These are phyloP conservation scores for Drosophila pachea DNA, from an alignment of 1,140 invertebrate species.

Conservation along the genomic window DNA sequence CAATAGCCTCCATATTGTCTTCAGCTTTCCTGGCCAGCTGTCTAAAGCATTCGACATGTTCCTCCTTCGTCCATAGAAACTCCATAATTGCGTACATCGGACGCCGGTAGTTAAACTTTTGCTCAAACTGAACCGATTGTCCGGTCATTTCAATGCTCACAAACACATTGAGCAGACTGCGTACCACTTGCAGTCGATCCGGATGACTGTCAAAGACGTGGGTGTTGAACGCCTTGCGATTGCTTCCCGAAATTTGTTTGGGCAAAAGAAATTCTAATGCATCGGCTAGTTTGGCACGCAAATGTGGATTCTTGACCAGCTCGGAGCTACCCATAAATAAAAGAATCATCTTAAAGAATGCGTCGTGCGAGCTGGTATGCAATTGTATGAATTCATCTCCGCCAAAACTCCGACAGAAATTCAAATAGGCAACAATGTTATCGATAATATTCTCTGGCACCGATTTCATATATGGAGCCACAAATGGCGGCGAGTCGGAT, in stretches of 20 bases:
- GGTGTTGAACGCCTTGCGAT: conserved; percentile 83
- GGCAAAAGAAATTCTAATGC: conserved; percentile 91
- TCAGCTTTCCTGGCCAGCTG: conserved; percentile 89
- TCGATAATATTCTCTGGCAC: conserved; percentile 95
- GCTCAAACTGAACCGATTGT: conserved; percentile 96
- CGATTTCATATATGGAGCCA: conserved; percentile 80
- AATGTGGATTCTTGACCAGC: conserved; percentile 94
- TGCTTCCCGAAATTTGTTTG: conserved; percentile 81
- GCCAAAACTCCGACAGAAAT: conserved; percentile 85
- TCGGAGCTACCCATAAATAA: conserved; percentile 88
- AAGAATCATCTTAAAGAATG: conserved; percentile 87
- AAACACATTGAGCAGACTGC: conserved; percentile 92
- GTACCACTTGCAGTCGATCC: conserved; percentile 85
- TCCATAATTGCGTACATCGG: conserved; percentile 97
- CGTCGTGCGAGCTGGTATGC: conserved; percentile 79
- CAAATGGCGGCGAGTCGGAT: conserved; percentile 55
- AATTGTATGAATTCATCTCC: conserved; percentile 81
- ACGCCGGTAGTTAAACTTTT: conserved; percentile 97
- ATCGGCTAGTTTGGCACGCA: conserved; percentile 93
- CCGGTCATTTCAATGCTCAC: conserved; percentile 98
- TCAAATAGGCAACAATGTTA: conserved; percentile 90
- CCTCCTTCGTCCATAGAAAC: conserved; percentile 91
- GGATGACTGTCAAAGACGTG: conserved; percentile 89
- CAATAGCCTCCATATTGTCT: conserved; percentile 91
- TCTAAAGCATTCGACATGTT: conserved; percentile 88